phyloP scores from a whole-genome alignment of 2,113 vertebrate genomes.

The Podiceps cristatus region DNA sequence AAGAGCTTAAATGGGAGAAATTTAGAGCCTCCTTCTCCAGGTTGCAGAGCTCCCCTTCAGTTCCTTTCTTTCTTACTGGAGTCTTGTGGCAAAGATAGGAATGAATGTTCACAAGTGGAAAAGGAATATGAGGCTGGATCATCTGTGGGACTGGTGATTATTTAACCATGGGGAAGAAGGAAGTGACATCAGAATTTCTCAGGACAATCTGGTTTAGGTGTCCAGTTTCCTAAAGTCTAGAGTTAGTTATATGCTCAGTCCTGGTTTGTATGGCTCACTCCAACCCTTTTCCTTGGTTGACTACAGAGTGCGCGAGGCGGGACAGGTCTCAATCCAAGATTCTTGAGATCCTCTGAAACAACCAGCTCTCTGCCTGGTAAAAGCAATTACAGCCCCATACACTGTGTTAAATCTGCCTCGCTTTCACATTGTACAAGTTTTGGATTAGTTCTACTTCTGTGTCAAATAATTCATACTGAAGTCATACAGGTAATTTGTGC shows the following conservation, averaged over 20 bases:
- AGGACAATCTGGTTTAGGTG: neutral
- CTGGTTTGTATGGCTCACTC: neutral
- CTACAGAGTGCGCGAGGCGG: rapidly evolving
- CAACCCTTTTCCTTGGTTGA: neutral
- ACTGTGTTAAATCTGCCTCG: neutral
- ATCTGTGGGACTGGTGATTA: neutral
- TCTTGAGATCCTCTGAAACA: neutral
- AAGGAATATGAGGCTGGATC: neutral
- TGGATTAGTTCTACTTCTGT: neutral
- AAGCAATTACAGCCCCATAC: neutral
- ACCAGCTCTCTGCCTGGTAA: neutral
- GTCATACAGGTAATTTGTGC: neutral
- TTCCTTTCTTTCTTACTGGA: neutral
- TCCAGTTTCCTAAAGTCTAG: neutral
- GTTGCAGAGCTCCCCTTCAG: neutral
- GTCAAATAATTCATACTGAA: neutral
- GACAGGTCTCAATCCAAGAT: neutral
- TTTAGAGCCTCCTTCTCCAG: neutral
- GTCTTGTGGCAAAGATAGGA: neutral
- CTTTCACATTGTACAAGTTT: neutral
- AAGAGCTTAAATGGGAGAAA: neutral
- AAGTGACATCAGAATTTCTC: neutral
- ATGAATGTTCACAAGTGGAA: neutral
- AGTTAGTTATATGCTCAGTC: neutral
- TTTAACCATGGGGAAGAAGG: neutral